Base-by-base conservation (phyloP, 1,140 invertebrate species). In the Dendroctonus valens region DNA sequence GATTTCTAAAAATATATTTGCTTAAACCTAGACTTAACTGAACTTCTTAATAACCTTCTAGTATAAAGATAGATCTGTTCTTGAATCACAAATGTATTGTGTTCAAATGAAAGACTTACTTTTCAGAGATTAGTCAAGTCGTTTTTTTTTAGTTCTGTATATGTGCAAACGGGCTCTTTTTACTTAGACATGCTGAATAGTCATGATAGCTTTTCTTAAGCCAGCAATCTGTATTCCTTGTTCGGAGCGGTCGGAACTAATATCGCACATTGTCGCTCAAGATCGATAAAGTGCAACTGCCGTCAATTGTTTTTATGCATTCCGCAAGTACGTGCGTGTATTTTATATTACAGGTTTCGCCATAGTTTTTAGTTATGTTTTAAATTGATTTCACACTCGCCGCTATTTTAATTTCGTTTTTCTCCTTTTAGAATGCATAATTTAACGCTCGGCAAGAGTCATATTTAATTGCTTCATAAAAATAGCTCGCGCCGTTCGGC, bases 381-480 rank as follows among this genome's bases (percentile, higher is more conserved):
- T 61, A 72, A 73, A 73, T 73, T 72, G 72, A 73, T 73, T 73
- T 73, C 70, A 73, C 72, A 70, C 72, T 70, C 65, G 67, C 44
- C 60, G 70, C 72, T 72, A 73, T 73, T 73, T 73, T 72, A 73
- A 73, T 73, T 73, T 69, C 67, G 70, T 73, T 73, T 73, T 73
- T 73, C 69, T 65, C 44, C 63, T 41, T 70, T 68, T 62, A 69
- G 67, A 72, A 73, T 73, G 70, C 70, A 73, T 73, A 73, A 73
- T 73, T 73, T 73, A 73, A 72, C 72, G 72, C 65, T 64, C 60
- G 65, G 59, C 57, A 49, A 60, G 69, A 58, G 49, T 65, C 58
- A 70, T 70, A 65, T 68, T 68, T 70, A 68, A 70, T 70, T 70
- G 62, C 66, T 53, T 70, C 57, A 60, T 60, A 67, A 67, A 53